A percentile compares a stretch with the other conserved stretches of the same genome.
These are phyloP conservation scores for Coranthus polyacanthus DNA, from an alignment of 2,797 vertebrate species.

Conservation along the genomic window DNA sequence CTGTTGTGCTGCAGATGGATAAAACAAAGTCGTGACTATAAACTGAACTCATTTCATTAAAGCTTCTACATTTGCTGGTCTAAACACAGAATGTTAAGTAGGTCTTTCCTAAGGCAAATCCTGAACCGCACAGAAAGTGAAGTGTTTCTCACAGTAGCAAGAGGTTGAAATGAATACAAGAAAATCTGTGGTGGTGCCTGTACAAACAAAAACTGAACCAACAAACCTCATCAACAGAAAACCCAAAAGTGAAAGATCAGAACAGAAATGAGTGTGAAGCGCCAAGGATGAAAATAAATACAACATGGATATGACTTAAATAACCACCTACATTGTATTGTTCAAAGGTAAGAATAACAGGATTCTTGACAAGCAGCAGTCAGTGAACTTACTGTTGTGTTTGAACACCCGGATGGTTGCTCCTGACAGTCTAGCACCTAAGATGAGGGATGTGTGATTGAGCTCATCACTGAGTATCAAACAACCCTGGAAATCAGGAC, in stretches of 20 bases:
- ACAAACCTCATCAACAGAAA: constrained; percentile 6
- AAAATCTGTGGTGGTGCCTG: constrained; percentile 9
- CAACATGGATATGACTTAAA: not conserved
- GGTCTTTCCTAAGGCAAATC: constrained; percentile 66
- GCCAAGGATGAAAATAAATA: constrained; percentile 5
- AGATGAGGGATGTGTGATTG: constrained; percentile 93
- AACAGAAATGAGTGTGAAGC: not conserved
- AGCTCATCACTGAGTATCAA: constrained; percentile 96
- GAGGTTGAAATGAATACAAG: constrained; percentile 30
- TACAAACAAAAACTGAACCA: constrained; percentile 19
- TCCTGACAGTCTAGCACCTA: constrained; percentile 93
- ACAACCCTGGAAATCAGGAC: constrained; percentile 87
- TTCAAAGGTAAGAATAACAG: not conserved
- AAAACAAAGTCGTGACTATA: constrained; percentile 55
- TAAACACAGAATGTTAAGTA: constrained; percentile 71
- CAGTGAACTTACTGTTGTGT: constrained; percentile 92
- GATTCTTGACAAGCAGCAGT: constrained; percentile 8
- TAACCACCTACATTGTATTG: not conserved
- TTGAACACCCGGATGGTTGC: constrained; percentile 94
- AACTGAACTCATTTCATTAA: constrained; percentile 62
- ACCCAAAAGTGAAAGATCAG: not conserved
- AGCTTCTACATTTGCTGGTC: constrained; percentile 63
- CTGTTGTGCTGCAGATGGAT: constrained; percentile 41
- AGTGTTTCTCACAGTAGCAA: constrained; percentile 37
- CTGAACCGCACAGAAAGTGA: constrained; percentile 41